These are phyloP conservation scores for Dascillus cervinus DNA, from an alignment of 2,888 invertebrate genomes.

Conservation along the genomic window DNA sequence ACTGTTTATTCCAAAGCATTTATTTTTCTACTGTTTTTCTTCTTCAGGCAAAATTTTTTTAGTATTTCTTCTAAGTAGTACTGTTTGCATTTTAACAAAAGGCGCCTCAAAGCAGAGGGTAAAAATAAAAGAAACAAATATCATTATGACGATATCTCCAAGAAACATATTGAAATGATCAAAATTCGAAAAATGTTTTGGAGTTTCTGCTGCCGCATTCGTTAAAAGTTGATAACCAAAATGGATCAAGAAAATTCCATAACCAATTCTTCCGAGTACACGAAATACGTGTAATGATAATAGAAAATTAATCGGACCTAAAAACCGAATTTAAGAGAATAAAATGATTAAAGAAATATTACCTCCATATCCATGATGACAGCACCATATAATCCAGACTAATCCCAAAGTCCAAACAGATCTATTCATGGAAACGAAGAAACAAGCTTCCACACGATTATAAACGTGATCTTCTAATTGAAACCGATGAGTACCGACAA, in stretches of 20 bases:
- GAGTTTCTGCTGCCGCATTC: constrained; percentile 26
- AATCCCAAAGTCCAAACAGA: constrained; percentile 44
- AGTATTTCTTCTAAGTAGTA: constrained; percentile 10
- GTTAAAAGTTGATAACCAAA: constrained; percentile 28
- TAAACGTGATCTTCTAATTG: constrained; percentile 32
- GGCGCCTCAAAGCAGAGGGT: constrained; percentile 35
- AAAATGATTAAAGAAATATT: constrained; percentile 7
- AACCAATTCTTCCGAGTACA: constrained; percentile 34
- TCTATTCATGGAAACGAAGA: constrained; percentile 40
- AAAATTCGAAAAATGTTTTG: constrained; percentile 31
- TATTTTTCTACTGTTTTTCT: too few relatives aligned
- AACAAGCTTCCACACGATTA: constrained; percentile 32
- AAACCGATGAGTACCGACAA: constrained; percentile 31
- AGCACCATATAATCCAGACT: constrained; percentile 47
- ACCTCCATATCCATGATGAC: constrained; percentile 45
- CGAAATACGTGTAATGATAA: constrained; percentile 28
- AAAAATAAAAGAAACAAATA: constrained; percentile 27
- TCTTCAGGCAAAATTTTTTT: too few relatives aligned
- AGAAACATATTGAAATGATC: constrained; percentile 28
- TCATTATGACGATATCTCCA: constrained; percentile 28
- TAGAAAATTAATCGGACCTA: constrained; percentile 29
- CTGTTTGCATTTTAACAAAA: constrained; percentile 25
- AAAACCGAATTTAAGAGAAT: constrained; percentile 9
- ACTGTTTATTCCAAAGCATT: too few relatives aligned
- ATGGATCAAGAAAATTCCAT: constrained; percentile 35